Evolutionary conservation across 2,797 vertebrate genomes (phyloP), one percentile per base, ranked within the genome.

Genomic region (Melanotaenia parkinsoni): DNA sequence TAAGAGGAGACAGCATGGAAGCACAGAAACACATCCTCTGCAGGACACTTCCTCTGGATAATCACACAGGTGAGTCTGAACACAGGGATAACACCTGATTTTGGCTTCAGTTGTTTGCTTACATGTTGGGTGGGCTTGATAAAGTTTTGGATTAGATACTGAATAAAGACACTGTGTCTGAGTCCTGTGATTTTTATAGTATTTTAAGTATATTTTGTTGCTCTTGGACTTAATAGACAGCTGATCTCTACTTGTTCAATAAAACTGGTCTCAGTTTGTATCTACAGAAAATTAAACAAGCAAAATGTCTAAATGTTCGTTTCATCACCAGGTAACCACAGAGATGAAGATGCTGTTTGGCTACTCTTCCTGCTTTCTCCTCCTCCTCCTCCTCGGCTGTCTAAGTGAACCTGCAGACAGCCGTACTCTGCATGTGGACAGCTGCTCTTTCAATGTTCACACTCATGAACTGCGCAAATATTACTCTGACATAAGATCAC

Each of bases 391-490:
- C 61, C 70, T 94, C 70, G 58, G 67, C 32, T 80, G 70, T 35
- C 74, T 89, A 65, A 79, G 59, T 3, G 45, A 63, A 51, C 53
- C 38, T 0, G 81, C 40, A 0, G 59, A 77, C 28, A 81, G 86
- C 10, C 82, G 76, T 12, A 75, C 59, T n/a, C 76, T 95, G 50
- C 86, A 81, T n/a, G 66, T 94, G 53, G 85, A 90, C 61, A 87
- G 66, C 67, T 95, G 95, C 70, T 69, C 82, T 5, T 81, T 95
- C 79, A 91, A 61, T 0, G 86, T 94, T 37, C 90, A 96, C 89
- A 90, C 76, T 8, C 86, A 90, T 0, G 95, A 95, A 56, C 89
- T 96, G 57, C 87, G 79, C 24, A 89, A 82, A 70, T 76, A 94
- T 63, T 94, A 94, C 84, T 61, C 81, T 1, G 67, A 86, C 63